phyloP scores from a whole-genome alignment of 2,888 invertebrate genomes.

The Cheilosia vernalis region DNA sequence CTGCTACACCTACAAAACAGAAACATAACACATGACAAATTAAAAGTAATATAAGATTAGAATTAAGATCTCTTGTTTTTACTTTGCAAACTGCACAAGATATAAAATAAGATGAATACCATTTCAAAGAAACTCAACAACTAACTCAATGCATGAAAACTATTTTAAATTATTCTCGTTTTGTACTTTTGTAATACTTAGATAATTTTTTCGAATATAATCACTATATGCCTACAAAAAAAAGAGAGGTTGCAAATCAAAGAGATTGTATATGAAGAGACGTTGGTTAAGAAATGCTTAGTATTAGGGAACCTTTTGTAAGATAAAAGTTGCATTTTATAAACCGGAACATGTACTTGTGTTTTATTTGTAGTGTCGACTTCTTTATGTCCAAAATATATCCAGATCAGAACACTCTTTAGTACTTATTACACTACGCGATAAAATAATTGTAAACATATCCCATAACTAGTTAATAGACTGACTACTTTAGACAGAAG shows the following conservation, averaged over 20 bases:
- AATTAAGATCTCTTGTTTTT: constrained; percentile 25
- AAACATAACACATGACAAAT: neutral
- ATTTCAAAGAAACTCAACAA: constrained; percentile 15
- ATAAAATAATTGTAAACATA: no score
- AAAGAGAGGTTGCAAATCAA: constrained; percentile 44
- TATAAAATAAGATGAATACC: constrained; percentile 3
- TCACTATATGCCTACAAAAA: constrained; percentile 25
- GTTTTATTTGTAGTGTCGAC: constrained; percentile 13
- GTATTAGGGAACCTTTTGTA: constrained; percentile 57
- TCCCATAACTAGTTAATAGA: no score
- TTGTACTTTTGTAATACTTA: constrained; percentile 65
- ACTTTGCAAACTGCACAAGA: constrained; percentile 52
- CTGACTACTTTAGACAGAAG: no score
- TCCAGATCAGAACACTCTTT: no score
- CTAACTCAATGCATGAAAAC: constrained; percentile 44
- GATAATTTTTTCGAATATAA: constrained; percentile 60
- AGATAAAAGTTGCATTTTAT: constrained; percentile 67
- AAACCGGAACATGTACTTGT: constrained; percentile 27
- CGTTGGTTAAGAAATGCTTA: constrained; percentile 46
- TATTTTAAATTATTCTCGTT: constrained; percentile 65
- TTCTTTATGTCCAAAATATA: no score
- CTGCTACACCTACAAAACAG: constrained; percentile 42
- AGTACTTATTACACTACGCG: no score
- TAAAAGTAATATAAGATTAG: constrained; percentile 34
- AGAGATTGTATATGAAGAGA: constrained; percentile 30